phyloP scores from a whole-genome alignment of 1,140 invertebrate species.

The Temnothorax longispinosus region DNA sequence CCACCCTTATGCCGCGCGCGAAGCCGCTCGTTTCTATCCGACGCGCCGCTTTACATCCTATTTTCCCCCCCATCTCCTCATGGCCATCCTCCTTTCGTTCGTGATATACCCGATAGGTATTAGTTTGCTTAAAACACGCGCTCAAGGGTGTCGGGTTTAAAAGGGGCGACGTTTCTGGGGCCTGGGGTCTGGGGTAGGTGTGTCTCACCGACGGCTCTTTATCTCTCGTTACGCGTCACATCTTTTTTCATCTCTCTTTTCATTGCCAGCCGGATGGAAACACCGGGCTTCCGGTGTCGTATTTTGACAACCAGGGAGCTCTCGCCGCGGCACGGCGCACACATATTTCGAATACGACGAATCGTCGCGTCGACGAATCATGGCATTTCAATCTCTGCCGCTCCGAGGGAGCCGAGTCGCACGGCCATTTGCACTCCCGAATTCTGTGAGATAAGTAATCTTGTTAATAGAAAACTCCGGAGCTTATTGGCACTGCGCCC shows the following conservation, averaged over 20 bases:
- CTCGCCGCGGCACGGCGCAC: not conserved
- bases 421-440: not conserved
- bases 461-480: conserved; percentile 50
- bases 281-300: conserved; percentile 21
- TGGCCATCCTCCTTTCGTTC: conserved; percentile 21
- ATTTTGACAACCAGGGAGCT: conserved; percentile 39
- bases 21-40: conserved; percentile 19
- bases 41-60: conserved; percentile 44
- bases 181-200: not conserved
- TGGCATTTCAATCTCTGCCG: conserved; percentile 18
- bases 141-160: conserved; percentile 76
- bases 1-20: conserved; percentile 59
- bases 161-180: conserved; percentile 54
- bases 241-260: not conserved
- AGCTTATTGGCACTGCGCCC: conserved; percentile 49
- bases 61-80: not conserved
- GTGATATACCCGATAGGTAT: conserved; percentile 75
- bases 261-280: not conserved
- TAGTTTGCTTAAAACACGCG: conserved; percentile 78
- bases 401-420: not conserved
- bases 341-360: conserved; percentile 1
- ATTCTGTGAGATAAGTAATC: conserved; percentile 44
- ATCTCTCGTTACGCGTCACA: not conserved
- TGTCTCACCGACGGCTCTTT: conserved; percentile 18
- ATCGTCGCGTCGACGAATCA: not conserved